Evolutionary conservation across 2,113 vertebrate species (phyloP), one percentile per base, ranked within the genome.

Genomic region (Pygoscelis adeliae): DNA sequence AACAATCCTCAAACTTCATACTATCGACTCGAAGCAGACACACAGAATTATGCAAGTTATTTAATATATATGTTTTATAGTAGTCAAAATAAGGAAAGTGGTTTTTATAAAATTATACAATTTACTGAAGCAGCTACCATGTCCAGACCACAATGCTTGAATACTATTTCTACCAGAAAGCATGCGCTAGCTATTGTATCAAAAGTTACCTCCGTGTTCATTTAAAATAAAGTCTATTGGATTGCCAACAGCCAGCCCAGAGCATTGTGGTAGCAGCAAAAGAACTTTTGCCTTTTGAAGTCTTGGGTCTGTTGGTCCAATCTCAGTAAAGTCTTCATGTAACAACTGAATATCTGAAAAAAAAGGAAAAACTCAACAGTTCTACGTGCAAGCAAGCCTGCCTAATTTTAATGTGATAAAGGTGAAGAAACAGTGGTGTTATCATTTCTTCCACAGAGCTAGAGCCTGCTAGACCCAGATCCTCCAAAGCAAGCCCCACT

Each of bases 181-280:
- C 42, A 53, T 13, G 19, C 85, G 40, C 23, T 69, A 92, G 19
- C 15, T 52, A 16, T 20, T 46, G 9, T 44, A 74, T 44, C 29
- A 67, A 55, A 79, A 77, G 30, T 89, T 98, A 99, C 99, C 99
- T 99, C 98, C 96, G 10, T 98, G 97, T 87, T 99, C 99, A 96
- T 97, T 98, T 96, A 99, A 96, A 94, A 99, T 98, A 88, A 99
- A 99, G 52, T 99, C 99, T 30, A 99, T 95, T 27, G 99, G 99
- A 92, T 99, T 99, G 90, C 98, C 98, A 94, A 98, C 95, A 42
- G 99, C 99, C 72, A 99, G 98, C 85, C 98, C 95, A 53, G 99
- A 99, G 90, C 99, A 99, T 10, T 95, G 98, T 50, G 99, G 99
- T 15, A 98, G 97, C 90, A 99, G 94, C 89, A 99, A 96, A 96